Base-by-base conservation (phyloP, 1,140 invertebrate genomes). In the Drosophila kurseongensis region DNA sequence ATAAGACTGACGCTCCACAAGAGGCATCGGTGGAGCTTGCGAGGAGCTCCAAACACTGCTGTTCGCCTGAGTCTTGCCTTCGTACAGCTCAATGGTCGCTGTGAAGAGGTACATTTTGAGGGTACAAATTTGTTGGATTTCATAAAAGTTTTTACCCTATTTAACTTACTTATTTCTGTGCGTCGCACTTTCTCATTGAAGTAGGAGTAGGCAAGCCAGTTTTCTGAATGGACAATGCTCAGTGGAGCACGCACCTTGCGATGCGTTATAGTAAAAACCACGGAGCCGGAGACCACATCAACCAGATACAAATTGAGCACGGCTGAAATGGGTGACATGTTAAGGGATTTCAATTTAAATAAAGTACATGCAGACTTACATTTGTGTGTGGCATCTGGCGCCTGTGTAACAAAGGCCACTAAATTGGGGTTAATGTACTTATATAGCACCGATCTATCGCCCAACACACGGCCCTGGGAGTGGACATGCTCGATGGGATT, bases 381-480 rank as follows among this genome's bases (percentile, higher is more conserved):
- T 94, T 97, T 96, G 85, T 97, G 95, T 47, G 95, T 92, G 54
- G 94, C 94, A 93, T 98, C 96, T 42, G 95, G 94, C 47, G 95
- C 96, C 92, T 97, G 94, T 0, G 97, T 96, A 8, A 97, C 94
- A 73, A 99, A 94, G 27, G 97, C 97, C 45, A 98, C 95, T 63
- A 99, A 93, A 94, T 99, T 99, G 23, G 99, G 99, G 95, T 99
- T 99, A 50, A 98, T 95, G 92, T 99, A 99, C 92, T 99, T 99
- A 93, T 99, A 99, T 16, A 99, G 94, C 42, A 99, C 98, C 90
- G 97, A 98, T 80, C 99, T 94, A 94, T 99, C 98, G 35, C 96
- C 96, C 63, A 99, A 93, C 32, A 99, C 98, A 80, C 98, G 95
- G 29, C 99, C 99, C 92, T 98, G 97, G 1, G 98, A 99, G 92